phyloP scores from a whole-genome alignment of 2,797 vertebrate species.

The Crenuchus spilurus region DNA sequence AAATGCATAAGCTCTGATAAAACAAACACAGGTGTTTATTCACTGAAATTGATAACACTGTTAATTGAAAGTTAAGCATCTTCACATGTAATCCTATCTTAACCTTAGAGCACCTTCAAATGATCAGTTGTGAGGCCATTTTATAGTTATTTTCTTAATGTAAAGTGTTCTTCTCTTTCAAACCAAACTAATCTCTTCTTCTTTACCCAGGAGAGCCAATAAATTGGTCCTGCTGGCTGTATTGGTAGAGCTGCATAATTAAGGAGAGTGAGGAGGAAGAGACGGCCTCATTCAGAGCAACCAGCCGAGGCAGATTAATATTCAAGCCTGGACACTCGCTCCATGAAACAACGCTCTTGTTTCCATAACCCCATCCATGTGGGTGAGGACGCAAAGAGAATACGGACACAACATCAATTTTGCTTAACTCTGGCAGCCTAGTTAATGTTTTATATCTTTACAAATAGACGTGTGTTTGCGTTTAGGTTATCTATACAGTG shows the following conservation, averaged over 20 bases:
- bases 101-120: background rate
- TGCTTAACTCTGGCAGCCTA: conserved; percentile 37
- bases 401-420: conserved; percentile 55
- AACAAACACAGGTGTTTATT: background rate
- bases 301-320: conserved; percentile 64
- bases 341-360: conserved; percentile 35
- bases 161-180: conserved; percentile 8
- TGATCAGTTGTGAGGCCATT: background rate
- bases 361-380: conserved; percentile 52
- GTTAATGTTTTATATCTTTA: conserved; percentile 28
- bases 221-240: conserved; percentile 61
- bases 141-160: conserved; percentile 28
- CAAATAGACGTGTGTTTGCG: conserved; percentile 16
- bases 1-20: background rate
- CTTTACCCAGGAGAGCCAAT: conserved; percentile 39
- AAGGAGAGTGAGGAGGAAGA: conserved; percentile 57
- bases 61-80: too few relatives aligned
- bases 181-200: conserved; percentile 25
- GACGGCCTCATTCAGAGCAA: conserved; percentile 54
- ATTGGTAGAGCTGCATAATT: conserved; percentile 66
- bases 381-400: conserved; percentile 41
- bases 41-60: too few relatives aligned
- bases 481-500: conserved; percentile 5
- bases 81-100: background rate
- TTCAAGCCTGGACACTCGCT: conserved; percentile 49